Base-by-base conservation (phyloP, 1,140 invertebrate species). In the Macrobrachium nipponense region DNA sequence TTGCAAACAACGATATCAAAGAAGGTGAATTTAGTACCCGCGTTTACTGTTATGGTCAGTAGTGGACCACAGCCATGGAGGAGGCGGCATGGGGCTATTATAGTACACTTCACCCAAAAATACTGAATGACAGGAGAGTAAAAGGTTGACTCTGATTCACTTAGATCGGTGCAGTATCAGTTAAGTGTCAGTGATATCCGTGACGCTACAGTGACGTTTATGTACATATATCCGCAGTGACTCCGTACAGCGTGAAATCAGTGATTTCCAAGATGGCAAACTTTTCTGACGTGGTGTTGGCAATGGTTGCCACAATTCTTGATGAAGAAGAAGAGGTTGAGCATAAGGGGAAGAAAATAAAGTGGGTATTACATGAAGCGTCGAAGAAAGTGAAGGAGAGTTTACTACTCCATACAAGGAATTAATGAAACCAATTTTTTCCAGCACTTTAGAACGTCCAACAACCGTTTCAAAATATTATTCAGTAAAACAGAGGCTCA, bases 401-500 rank as follows among this genome's bases (percentile, higher is more conserved):
- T 23, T 23, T 70, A n/a, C 5, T 5, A 70, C 66, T 70, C 66
- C 20, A n/a, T 70, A 23, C 66, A 70, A 70, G 66, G 62, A 68
- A n/a, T 27, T 70, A 70, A 70, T 70, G n/a, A n/a, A 70, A 70
- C 20, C 4, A 70, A 36, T 0, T 70, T 27, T 70, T 27, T 27
- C 18, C 66, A 66, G 62, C 14, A 66, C 66, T 27, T 15, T 27
- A n/a, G 64, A 68, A 68, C n/a, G 64, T 68, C 64, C 64, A n/a
- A 77, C 58, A 77, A 77, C 3, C 59, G 75, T n/a, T 77, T 77
- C 23, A 77, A 14, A 4, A 77, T 77, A 77, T 77, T 77, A 51
- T 36, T 66, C 78, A 80, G 78, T 80, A 80, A 27, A 80, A 27
- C n/a, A 15, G 64, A 68, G 64, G 7, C 18, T 68, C 64, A 18